Evolutionary conservation across 2,888 invertebrate genomes (phyloP).

Genomic region (Ornithoptera priamus): DNA sequence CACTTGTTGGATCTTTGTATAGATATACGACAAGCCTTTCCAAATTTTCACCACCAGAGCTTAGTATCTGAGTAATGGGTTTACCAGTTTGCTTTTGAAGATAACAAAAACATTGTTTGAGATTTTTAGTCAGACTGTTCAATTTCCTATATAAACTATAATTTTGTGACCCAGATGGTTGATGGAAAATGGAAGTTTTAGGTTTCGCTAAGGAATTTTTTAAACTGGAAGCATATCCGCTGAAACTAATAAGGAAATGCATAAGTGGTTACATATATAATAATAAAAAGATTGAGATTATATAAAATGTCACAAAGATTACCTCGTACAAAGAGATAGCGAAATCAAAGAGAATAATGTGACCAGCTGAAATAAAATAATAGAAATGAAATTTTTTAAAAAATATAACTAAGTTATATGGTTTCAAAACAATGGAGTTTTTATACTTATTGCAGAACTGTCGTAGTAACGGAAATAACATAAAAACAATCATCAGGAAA

Average conservation of each 20-base stretch:
- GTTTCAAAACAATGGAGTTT: too few relatives aligned
- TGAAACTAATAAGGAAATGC: not conserved
- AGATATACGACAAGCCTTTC: conserved; percentile 56
- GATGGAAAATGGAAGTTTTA: not conserved
- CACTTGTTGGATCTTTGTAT: conserved; percentile 42
- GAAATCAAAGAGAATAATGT: conserved; percentile 11
- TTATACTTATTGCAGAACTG: too few relatives aligned
- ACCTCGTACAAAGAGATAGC: conserved; percentile 17
- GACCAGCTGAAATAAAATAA: conserved; percentile 23
- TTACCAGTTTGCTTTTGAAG: conserved; percentile 26
- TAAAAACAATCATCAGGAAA: too few relatives aligned
- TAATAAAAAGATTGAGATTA: not conserved
- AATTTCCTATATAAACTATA: conserved; percentile 2
- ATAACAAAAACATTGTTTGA: conserved; percentile 43
- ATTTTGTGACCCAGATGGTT: not conserved
- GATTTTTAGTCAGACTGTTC: conserved; percentile 6
- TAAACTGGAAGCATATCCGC: not conserved
- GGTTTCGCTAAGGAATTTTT: not conserved
- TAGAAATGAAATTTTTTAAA: not conserved
- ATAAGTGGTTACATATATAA: not conserved
- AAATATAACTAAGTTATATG: too few relatives aligned
- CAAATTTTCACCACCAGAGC: conserved; percentile 33
- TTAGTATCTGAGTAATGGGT: conserved; percentile 39
- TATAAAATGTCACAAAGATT: not conserved
- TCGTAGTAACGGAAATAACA: too few relatives aligned